Evolutionary conservation across 1,140 invertebrate genomes (phyloP).

Genomic region (Tribolium madens): DNA sequence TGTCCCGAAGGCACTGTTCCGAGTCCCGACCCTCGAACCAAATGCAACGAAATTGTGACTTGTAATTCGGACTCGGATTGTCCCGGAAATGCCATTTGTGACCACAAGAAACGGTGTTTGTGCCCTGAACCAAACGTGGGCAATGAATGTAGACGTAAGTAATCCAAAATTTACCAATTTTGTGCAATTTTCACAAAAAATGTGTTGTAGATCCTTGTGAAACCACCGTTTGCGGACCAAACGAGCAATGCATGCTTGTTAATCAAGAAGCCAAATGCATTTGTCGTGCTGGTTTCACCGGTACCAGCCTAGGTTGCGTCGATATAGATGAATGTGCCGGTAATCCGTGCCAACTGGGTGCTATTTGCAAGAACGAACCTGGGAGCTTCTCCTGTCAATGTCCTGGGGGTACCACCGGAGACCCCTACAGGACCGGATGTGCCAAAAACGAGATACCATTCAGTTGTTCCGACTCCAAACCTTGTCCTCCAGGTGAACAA

Average conservation of each 20-base stretch:
- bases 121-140: slow-evolving; percentile 92
- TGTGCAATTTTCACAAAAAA: not conserved
- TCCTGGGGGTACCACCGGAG: slow-evolving; percentile 78
- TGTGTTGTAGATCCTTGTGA: slow-evolving; percentile 86
- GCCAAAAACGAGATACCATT: slow-evolving; percentile 72
- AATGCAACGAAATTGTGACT: slow-evolving; percentile 83
- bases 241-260: slow-evolving; percentile 89
- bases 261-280: slow-evolving; percentile 87
- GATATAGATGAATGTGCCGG: slow-evolving; percentile 88
- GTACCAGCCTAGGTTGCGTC: slow-evolving; percentile 80
- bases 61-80: slow-evolving; percentile 83
- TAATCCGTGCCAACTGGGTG: slow-evolving; percentile 83
- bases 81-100: slow-evolving; percentile 90
- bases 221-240: slow-evolving; percentile 84
- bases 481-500: slow-evolving; percentile 85
- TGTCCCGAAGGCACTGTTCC: slow-evolving; percentile 85
- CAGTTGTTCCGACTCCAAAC: slow-evolving; percentile 78
- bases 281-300: slow-evolving; percentile 83
- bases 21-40: slow-evolving; percentile 83
- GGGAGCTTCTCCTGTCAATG: slow-evolving; percentile 90
- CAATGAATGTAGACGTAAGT: slow-evolving; percentile 91
- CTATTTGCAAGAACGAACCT: slow-evolving; percentile 89
- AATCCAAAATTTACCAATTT: not conserved
- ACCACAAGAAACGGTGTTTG: slow-evolving; percentile 80
- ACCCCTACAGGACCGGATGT: slow-evolving; percentile 81